Evolutionary conservation across 1,140 invertebrate genomes (phyloP).

Genomic region (Bombus fervidus): DNA sequence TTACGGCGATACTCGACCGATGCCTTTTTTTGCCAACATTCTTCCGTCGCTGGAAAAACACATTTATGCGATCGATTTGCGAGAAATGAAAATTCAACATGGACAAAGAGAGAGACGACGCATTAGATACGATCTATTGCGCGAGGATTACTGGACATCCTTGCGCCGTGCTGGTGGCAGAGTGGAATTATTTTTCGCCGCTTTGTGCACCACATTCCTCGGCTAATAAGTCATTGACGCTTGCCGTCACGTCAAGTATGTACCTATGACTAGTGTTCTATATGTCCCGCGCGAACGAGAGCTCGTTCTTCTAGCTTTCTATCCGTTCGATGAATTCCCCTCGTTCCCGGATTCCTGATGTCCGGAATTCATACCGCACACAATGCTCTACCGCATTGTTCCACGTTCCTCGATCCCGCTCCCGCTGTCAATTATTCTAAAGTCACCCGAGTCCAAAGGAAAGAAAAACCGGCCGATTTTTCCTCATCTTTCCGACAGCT

Average conservation of each 20-base stretch:
- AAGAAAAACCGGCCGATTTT: conserved; percentile 20
- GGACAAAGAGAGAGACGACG: neutral
- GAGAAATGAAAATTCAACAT: conserved; percentile 28
- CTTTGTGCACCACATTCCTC: neutral
- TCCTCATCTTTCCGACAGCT: neutral
- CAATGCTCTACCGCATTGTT: conserved; percentile 59
- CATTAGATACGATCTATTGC: neutral
- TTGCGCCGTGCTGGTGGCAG: too few relatives aligned
- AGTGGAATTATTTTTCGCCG: conserved; percentile 40
- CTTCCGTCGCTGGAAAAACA: conserved; percentile 35
- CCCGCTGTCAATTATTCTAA: conserved; percentile 48
- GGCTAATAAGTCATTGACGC: conserved; percentile 50
- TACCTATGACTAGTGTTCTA: conserved; percentile 29
- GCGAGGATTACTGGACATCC: neutral
- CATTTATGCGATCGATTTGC: neutral
- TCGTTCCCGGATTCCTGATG: conserved; percentile 45
- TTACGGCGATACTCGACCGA: conserved; percentile 1
- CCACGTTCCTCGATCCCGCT: conserved; percentile 36
- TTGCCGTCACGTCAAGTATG: conserved; percentile 33
- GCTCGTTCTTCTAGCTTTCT: conserved; percentile 53
- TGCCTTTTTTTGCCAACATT: neutral
- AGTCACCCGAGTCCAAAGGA: too few relatives aligned
- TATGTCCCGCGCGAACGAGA: conserved; percentile 29
- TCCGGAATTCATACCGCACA: conserved; percentile 56
- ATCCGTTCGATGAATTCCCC: conserved; percentile 61